Percentiles rank a stretch among this genome's conserved stretches.
phyloP scores from a whole-genome alignment of 2,888 invertebrate species.

The Phrixothrix hirtus region DNA sequence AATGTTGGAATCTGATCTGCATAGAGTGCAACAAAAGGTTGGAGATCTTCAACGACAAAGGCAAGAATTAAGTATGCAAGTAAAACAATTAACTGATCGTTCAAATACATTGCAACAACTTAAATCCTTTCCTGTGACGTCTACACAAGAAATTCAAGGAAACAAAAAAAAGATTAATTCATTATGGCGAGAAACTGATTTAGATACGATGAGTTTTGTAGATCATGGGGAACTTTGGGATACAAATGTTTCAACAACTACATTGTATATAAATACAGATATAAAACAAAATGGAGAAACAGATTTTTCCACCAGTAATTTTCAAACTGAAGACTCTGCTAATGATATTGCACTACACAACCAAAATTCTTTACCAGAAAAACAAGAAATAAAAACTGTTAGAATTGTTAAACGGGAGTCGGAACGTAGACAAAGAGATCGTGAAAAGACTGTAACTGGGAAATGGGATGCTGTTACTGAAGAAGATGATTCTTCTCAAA shows the following conservation, averaged over 20 bases:
- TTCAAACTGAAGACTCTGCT: conserved; percentile 57
- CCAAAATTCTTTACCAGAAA: conserved; percentile 61
- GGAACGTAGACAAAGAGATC: conserved; percentile 80
- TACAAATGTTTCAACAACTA: conserved; percentile 56
- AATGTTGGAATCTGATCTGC: conserved; percentile 77
- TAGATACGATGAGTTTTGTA: conserved; percentile 78
- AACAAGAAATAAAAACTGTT: conserved; percentile 89
- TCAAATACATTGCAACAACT: conserved; percentile 72
- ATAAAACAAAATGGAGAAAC: conserved; percentile 42
- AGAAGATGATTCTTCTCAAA: conserved; percentile 51
- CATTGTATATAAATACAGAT: conserved; percentile 73
- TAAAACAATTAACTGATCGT: conserved; percentile 81
- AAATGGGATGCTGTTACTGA: conserved; percentile 54
- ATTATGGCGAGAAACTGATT: conserved; percentile 87
- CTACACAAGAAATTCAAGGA: conserved; percentile 28
- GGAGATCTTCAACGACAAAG: conserved; percentile 84
- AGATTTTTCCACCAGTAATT: conserved; percentile 63
- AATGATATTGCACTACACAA: conserved; percentile 46
- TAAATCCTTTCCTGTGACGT: conserved; percentile 45
- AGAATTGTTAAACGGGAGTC: conserved; percentile 91
- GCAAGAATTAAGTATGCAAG: conserved; percentile 83
- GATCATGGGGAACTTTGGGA: conserved; percentile 67
- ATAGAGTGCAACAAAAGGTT: conserved; percentile 81
- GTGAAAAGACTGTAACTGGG: conserved; percentile 64
- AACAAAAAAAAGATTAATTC: conserved; percentile 66